Evolutionary conservation across 2,888 invertebrate species (phyloP).

Genomic region (Sicus ferrugineus): DNA sequence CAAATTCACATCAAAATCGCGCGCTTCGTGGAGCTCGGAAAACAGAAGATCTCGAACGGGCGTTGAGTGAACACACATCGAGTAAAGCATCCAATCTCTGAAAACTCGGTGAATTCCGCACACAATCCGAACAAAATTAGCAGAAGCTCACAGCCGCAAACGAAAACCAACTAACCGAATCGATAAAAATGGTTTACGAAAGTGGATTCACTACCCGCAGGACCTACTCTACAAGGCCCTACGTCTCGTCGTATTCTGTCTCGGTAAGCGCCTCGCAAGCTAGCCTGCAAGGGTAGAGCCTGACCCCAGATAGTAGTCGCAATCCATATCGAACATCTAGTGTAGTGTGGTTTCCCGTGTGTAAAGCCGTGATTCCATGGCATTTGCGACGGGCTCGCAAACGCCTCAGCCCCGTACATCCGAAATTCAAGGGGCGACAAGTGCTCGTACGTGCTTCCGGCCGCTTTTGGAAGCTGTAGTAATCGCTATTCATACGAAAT

Average conservation of each 20-base stretch:
- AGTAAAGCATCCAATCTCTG: constrained; percentile 46
- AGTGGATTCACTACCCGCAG: constrained; percentile 91
- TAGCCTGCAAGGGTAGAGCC: neutral
- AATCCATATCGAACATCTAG: constrained; percentile 27
- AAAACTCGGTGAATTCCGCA: constrained; percentile 28
- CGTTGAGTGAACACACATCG: constrained; percentile 61
- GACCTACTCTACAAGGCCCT: constrained; percentile 76
- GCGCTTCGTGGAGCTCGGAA: constrained; percentile 46
- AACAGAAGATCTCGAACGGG: constrained; percentile 64
- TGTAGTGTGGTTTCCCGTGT: constrained; percentile 50
- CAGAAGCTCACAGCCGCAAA: constrained; percentile 19
- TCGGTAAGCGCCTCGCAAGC: constrained; percentile 73
- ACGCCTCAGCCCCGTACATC: neutral
- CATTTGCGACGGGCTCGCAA: constrained; percentile 38
- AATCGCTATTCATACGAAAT: constrained; percentile 33
- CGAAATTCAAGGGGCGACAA: constrained; percentile 27
- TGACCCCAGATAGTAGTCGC: constrained; percentile 13
- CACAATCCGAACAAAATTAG: constrained; percentile 38
- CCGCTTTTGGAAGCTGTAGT: constrained; percentile 14
- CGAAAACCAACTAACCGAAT: constrained; percentile 38
- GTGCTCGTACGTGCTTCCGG: neutral
- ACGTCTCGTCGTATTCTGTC: constrained; percentile 76
- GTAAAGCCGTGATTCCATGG: constrained; percentile 45
- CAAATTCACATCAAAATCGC: constrained; percentile 56
- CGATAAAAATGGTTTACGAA: constrained; percentile 84